Percentiles rank a stretch among this genome's conserved stretches.
phyloP scores from a whole-genome alignment of 2,888 invertebrate genomes.

The Cataglyphis altisquamis region DNA sequence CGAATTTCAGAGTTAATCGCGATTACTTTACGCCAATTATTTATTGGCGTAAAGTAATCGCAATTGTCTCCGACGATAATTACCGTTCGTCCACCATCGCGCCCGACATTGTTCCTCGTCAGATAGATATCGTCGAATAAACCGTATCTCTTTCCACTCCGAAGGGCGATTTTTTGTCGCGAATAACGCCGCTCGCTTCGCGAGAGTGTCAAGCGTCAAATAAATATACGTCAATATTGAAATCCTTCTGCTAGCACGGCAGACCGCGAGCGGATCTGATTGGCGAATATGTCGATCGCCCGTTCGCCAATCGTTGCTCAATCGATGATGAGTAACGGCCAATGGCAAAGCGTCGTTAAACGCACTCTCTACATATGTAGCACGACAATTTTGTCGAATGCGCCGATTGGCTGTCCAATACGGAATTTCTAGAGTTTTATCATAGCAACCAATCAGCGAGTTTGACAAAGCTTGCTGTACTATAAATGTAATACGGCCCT shows the following conservation, averaged over 20 bases:
- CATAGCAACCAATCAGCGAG: not conserved
- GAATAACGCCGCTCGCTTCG: constrained; percentile 36
- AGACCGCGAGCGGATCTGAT: not conserved
- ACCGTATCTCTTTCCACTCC: not conserved
- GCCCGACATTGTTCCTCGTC: constrained; percentile 66
- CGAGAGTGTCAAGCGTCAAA: constrained; percentile 62
- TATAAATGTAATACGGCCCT: not conserved
- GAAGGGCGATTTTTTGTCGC: not conserved
- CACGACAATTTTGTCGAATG: not conserved
- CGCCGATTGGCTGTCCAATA: not conserved
- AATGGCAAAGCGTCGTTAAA: not conserved
- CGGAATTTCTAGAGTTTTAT: not conserved
- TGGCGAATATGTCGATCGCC: not conserved
- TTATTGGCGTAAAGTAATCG: not conserved
- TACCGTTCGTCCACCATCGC: constrained; percentile 70
- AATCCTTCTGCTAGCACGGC: constrained; percentile 71
- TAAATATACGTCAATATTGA: constrained; percentile 74
- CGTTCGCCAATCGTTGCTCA: not conserved
- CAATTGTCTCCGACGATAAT: constrained; percentile 29
- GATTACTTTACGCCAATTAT: not conserved
- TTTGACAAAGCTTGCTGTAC: not conserved
- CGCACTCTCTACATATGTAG: not conserved
- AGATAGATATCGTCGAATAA: not conserved
- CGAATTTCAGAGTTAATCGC: not conserved
- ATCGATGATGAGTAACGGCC: not conserved